phyloP scores from a whole-genome alignment of 1,140 invertebrate genomes.

The Microvelia longipes region DNA sequence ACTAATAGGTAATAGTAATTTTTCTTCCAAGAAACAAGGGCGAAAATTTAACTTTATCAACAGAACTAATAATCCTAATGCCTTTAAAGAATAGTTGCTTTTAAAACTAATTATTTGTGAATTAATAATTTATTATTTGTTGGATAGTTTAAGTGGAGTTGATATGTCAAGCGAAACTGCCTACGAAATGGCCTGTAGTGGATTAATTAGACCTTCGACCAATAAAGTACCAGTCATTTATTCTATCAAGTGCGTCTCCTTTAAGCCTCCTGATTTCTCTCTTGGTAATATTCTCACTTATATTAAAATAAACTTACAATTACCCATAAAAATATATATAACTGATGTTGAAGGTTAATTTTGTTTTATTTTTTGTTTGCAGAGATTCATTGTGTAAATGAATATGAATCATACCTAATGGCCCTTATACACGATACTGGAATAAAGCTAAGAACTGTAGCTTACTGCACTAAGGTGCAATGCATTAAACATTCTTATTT shows the following conservation, averaged over 20 bases:
- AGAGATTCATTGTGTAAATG: conserved; percentile 76
- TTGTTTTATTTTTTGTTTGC: conserved; percentile 29
- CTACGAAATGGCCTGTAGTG: conserved; percentile 69
- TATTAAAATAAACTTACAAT: neutral
- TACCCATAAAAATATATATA: neutral
- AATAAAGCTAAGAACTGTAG: conserved; percentile 54
- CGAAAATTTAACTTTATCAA: too few species aligned
- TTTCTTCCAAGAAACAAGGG: too few species aligned
- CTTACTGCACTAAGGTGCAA: conserved; percentile 59
- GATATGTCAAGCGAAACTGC: conserved; percentile 69
- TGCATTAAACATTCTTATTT: conserved; percentile 73
- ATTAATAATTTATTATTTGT: too few species aligned
- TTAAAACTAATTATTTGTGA: too few species aligned
- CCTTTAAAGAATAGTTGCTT: too few species aligned
- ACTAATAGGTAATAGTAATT: too few species aligned
- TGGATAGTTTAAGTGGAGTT: conserved; percentile 53
- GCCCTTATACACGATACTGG: conserved; percentile 65
- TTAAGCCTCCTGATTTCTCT: conserved; percentile 68
- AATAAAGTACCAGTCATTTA: conserved; percentile 63
- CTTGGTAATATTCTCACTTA: conserved; percentile 41
- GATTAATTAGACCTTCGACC: conserved; percentile 54
- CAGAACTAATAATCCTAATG: too few species aligned
- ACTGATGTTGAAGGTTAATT: neutral
- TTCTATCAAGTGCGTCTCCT: conserved; percentile 68
- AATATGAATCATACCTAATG: conserved; percentile 56